phyloP scores from a whole-genome alignment of 2,888 invertebrate species.

The Tyria jacobaeae region DNA sequence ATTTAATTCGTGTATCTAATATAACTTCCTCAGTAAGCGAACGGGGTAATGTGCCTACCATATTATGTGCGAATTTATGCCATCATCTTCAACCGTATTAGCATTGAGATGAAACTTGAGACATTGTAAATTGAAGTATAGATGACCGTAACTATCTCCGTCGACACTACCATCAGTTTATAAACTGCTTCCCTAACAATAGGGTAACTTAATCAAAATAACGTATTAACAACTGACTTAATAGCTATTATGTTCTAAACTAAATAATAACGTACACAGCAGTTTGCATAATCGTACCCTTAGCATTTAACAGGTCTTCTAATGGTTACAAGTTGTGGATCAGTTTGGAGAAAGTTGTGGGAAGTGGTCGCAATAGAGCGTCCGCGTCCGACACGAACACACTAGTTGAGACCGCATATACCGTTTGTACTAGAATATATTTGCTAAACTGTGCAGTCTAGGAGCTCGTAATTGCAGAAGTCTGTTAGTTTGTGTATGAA shows the following conservation, averaged over 20 bases:
- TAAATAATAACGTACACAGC: constrained; percentile 48
- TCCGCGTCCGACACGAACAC: constrained; percentile 29
- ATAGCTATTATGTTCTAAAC: constrained; percentile 50
- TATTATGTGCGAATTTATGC: constrained; percentile 22
- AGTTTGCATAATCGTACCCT: constrained; percentile 52
- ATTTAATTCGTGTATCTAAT: neutral
- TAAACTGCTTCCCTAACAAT: constrained; percentile 42
- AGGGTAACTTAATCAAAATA: constrained; percentile 54
- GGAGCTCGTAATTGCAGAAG: constrained; percentile 68
- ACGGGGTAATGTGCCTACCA: neutral
- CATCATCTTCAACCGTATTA: constrained; percentile 31
- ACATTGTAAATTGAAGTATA: constrained; percentile 28
- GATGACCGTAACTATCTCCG: constrained; percentile 31
- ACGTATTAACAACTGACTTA: constrained; percentile 53
- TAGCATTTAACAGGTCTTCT: constrained; percentile 54
- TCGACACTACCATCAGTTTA: constrained; percentile 37
- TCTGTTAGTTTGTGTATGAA: constrained; percentile 45
- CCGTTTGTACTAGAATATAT: constrained; percentile 62
- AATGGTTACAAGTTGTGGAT: constrained; percentile 54
- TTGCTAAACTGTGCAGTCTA: constrained; percentile 62
- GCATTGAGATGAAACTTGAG: constrained; percentile 29
- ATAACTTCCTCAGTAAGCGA: neutral
- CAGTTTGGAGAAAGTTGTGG: constrained; percentile 49
- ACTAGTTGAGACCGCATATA: constrained; percentile 63
- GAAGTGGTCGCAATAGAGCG: constrained; percentile 41